A percentile compares a stretch with the other conserved stretches of the same genome.
phyloP scores from a whole-genome alignment of 2,888 invertebrate genomes.

The Itoplectis maculator region DNA sequence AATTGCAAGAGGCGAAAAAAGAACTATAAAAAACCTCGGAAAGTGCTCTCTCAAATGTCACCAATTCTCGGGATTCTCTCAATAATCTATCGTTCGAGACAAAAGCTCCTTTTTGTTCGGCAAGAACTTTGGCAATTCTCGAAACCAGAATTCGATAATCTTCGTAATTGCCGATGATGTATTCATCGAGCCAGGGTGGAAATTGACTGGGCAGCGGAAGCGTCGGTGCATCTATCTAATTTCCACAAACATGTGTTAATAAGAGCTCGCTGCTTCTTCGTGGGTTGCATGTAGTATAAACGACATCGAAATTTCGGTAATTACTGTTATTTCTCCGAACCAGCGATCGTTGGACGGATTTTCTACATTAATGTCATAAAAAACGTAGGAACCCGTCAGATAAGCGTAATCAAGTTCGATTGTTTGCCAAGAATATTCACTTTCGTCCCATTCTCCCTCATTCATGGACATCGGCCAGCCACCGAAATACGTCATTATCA shows the following conservation, averaged over 20 bases:
- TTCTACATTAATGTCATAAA: conserved; percentile 24
- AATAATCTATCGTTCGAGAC: background rate
- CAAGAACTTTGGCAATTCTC: background rate
- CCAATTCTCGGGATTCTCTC: background rate
- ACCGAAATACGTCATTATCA: conserved; percentile 82
- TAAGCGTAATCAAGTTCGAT: conserved; percentile 67
- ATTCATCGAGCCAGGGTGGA: background rate
- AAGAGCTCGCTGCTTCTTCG: background rate
- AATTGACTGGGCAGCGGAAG: background rate
- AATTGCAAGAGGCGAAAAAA: background rate
- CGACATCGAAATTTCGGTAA: background rate
- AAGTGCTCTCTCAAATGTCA: background rate
- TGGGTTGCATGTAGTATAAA: background rate
- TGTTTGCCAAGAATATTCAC: conserved; percentile 62
- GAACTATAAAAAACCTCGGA: background rate
- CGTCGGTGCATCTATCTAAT: background rate
- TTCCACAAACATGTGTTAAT: background rate
- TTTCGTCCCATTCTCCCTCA: conserved; percentile 53
- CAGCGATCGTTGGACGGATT: background rate
- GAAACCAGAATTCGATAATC: background rate
- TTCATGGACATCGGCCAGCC: conserved; percentile 70
- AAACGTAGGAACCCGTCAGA: conserved; percentile 55
- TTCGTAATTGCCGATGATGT: too few species aligned
- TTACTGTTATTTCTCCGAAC: background rate
- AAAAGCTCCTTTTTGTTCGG: background rate